Evolutionary conservation across 1,140 invertebrate species (phyloP).

Genomic region (Drosophila sp.): DNA sequence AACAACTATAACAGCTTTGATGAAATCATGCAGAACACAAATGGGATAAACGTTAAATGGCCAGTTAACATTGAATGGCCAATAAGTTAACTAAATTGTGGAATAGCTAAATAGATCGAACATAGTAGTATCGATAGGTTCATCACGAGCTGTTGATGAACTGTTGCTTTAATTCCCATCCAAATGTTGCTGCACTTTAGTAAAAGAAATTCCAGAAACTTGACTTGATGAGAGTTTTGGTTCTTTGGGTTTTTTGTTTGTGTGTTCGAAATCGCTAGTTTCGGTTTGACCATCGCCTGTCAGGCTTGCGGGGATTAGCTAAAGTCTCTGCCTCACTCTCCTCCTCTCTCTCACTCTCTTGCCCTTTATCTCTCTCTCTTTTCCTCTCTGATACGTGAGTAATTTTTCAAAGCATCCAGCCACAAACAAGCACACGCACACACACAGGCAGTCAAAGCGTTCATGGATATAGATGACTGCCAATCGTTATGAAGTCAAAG

Average conservation of each 20-base stretch:
- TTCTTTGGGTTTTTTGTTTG: too few species aligned
- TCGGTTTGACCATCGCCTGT: slow-evolving; percentile 44
- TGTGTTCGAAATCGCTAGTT: slow-evolving; percentile 27
- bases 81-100: slow-evolving; percentile 19
- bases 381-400: slow-evolving; percentile 54
- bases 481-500: slow-evolving; percentile 52
- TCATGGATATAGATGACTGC: slow-evolving; percentile 33
- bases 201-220: slow-evolving; percentile 12
- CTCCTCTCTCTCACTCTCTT: not conserved
- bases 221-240: slow-evolving; percentile 4
- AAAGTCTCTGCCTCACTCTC: slow-evolving; percentile 12
- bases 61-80: slow-evolving; percentile 40
- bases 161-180: not conserved
- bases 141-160: not conserved
- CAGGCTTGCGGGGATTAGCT: slow-evolving; percentile 45
- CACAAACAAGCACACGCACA: slow-evolving; percentile 3
- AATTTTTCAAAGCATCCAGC: slow-evolving; percentile 62
- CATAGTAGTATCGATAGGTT: not conserved
- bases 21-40: slow-evolving; percentile 23
- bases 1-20: slow-evolving; percentile 10
- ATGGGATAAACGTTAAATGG: slow-evolving; percentile 53
- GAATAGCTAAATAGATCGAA: slow-evolving; percentile 15
- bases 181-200: slow-evolving; percentile 4
- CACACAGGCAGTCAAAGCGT: not conserved
- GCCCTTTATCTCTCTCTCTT: slow-evolving; percentile 8